phyloP scores from a whole-genome alignment of 2,797 vertebrate species.

The Mareca penelope region DNA sequence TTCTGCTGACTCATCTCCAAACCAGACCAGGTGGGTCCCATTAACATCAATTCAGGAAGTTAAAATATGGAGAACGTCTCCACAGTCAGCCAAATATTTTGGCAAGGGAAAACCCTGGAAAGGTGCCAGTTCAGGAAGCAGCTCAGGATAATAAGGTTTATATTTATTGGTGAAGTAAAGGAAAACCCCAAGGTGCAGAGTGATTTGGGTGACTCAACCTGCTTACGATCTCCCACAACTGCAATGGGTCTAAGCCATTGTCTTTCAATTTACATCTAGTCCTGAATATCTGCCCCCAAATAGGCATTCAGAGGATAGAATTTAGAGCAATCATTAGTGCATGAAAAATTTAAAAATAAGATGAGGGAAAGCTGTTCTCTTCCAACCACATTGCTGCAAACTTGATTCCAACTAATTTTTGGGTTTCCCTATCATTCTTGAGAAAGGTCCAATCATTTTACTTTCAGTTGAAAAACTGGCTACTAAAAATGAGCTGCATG shows the following conservation, averaged over 20 bases:
- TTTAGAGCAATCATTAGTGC: neutral
- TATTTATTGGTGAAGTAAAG: conserved; percentile 51
- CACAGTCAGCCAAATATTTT: conserved; percentile 25
- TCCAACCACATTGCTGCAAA: neutral
- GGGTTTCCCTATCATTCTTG: conserved; percentile 34
- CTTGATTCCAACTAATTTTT: neutral
- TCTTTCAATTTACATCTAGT: neutral
- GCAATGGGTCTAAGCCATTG: neutral
- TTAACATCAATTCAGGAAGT: conserved; percentile 35
- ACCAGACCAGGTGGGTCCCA: conserved; percentile 55
- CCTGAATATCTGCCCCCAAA: neutral
- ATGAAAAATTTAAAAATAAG: neutral
- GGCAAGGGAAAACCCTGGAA: conserved; percentile 44
- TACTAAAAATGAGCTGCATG: neutral
- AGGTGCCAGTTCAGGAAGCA: conserved; percentile 66
- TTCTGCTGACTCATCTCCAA: conserved; percentile 60
- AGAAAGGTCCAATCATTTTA: neutral
- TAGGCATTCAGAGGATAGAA: neutral
- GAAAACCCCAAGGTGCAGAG: conserved; percentile 59
- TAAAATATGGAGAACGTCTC: conserved; percentile 9
- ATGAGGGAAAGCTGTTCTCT: neutral
- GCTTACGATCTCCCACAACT: neutral
- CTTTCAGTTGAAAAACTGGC: neutral
- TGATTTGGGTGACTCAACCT: conserved; percentile 54
- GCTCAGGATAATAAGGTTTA: conserved; percentile 50